Evolutionary conservation across 2,797 vertebrate species (phyloP).

Genomic region (Neosilurus hyrtlii): DNA sequence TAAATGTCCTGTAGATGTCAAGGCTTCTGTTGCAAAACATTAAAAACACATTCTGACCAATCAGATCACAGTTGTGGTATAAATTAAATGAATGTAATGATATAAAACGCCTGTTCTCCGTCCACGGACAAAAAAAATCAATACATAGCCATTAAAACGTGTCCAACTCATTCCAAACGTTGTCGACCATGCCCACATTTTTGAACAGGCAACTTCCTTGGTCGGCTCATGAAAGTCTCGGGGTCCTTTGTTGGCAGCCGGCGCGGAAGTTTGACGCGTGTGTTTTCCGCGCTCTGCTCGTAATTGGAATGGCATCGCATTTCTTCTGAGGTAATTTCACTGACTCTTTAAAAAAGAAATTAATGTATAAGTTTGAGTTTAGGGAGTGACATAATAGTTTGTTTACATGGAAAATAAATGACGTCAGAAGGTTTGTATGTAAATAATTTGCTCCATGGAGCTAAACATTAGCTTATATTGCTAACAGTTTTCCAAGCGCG

Average conservation of each 20-base stretch:
- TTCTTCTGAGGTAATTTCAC: conserved; percentile 22
- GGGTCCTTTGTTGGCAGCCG: conserved; percentile 21
- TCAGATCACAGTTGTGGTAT: background rate
- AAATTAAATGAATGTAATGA: background rate
- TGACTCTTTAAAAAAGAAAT: background rate
- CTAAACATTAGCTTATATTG: background rate
- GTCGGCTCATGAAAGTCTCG: background rate
- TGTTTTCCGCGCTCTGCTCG: conserved; percentile 43
- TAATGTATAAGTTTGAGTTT: background rate
- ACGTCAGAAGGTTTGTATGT: background rate
- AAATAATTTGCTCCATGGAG: background rate
- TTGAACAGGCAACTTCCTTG: conserved; percentile 29
- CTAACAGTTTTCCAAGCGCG: background rate
- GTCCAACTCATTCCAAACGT: background rate
- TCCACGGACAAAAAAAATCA: too few relatives aligned
- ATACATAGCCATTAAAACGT: background rate
- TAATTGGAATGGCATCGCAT: conserved; percentile 29
- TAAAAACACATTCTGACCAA: background rate
- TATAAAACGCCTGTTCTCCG: background rate
- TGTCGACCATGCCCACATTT: background rate
- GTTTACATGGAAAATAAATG: background rate
- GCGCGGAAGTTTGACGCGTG: conserved; percentile 24
- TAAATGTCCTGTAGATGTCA: too few relatives aligned
- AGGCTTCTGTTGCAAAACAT: too few relatives aligned
- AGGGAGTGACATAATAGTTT: background rate